These are phyloP conservation scores for Vanessa atalanta DNA, from an alignment of 1,140 invertebrate genomes.

Conservation along the genomic window DNA sequence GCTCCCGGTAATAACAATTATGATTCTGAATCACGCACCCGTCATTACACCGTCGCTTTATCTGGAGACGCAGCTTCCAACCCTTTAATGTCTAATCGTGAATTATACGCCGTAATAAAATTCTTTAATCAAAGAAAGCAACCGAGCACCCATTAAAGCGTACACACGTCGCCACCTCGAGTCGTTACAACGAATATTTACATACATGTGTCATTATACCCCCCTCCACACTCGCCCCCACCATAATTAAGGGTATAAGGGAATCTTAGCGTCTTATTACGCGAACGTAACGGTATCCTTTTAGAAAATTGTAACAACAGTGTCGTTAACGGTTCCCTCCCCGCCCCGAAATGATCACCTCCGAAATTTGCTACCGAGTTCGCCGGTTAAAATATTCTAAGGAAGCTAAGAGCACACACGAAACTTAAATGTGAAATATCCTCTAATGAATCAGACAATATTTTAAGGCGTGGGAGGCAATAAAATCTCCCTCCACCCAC, in stretches of 20 bases:
- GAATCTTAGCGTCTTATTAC: constrained; percentile 81
- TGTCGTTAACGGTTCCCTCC: constrained; percentile 58
- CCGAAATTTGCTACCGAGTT: constrained; percentile 62
- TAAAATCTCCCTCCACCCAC: constrained; percentile 75
- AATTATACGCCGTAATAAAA: constrained; percentile 79
- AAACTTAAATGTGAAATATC: constrained; percentile 80
- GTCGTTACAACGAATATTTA: constrained; percentile 79
- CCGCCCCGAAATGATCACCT: constrained; percentile 65
- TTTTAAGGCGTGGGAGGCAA: constrained; percentile 78
- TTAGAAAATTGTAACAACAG: constrained; percentile 79
- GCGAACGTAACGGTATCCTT: constrained; percentile 78
- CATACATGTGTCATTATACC: constrained; percentile 80
- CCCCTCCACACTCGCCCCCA: constrained; percentile 56
- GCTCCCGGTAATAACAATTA: constrained; percentile 68
- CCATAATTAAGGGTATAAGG: constrained; percentile 80
- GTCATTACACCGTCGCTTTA: constrained; percentile 74
- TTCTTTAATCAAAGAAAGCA: constrained; percentile 82
- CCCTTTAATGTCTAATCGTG: constrained; percentile 79
- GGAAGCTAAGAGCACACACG: constrained; percentile 70
- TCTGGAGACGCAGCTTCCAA: constrained; percentile 66
- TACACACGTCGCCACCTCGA: constrained; percentile 75
- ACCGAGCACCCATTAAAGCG: constrained; percentile 74
- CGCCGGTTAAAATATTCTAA: constrained; percentile 61
- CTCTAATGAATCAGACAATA: constrained; percentile 81
- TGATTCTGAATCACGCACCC: constrained; percentile 75